Base-by-base conservation (phyloP, 92 coral and sea anemone species). In the Epizoanthus illoricatus region DNA sequence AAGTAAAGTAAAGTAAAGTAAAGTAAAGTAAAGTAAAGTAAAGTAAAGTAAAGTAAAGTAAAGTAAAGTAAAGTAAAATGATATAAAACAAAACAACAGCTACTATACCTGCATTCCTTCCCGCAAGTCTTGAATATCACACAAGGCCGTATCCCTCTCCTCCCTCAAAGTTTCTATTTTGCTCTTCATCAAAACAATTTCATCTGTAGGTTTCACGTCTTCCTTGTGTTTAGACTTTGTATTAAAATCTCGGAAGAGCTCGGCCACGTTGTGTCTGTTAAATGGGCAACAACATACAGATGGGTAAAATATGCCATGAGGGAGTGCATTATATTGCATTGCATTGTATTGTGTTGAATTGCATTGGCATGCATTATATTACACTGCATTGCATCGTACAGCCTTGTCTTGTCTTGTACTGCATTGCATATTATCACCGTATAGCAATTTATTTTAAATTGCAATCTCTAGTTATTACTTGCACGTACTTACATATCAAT, bases 41-140 rank as follows among this genome's bases (percentile, higher is more conserved):
- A 7, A 43, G 8, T 43, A 43, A 7, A 43, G 11, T 49, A 49
- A 7, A 49, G 11, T 10, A 49, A 13, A 49, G 11, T 49, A 7
- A 2, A 49, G 11, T 7, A 47, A 1, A 47, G 9, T 5, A 47
- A 6, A 47, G 2, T 47, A 47, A 7, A 47, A 47, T 49, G 12
- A 10, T 12, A 66, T 66, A 66, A 2, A 33, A 5, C 13, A 66
- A 28, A 19, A 66, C 49, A 39, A 33, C 72, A 39, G 21, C 72
- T 33, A 18, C 42, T 15, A 28, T 71, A 90, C 97, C 92, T 91
- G 92, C 92, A 93, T 93, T 41, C 97, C 97, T 78, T 88, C 88
- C 54, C 90, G 90, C 39, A 93, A 87, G 60, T 90, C 97, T 45
- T 88, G 86, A 61, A 90, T 72, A 65, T 93, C 94, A 18, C 87